Percentiles rank a stretch among this genome's conserved stretches.
Conservation (phyloP, 2,797 vertebrate genomes). For the Pangasius mekongensis region DNA sequence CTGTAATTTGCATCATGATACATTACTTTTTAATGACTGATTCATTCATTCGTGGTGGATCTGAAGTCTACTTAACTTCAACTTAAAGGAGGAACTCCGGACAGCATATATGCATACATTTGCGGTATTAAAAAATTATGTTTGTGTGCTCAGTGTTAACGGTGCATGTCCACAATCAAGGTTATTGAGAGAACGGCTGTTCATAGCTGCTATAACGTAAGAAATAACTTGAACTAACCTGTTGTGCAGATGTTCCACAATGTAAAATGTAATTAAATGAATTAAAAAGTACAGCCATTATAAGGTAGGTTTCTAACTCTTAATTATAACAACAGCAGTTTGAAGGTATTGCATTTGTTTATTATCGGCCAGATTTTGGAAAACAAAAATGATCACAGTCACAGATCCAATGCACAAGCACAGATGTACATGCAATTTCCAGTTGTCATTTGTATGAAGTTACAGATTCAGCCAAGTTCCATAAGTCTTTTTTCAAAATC, state of each 20-base stretch:
- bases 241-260: neutral
- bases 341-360: conserved; percentile 69
- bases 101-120: neutral
- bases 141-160: neutral
- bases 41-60: neutral
- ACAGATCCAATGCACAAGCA: conserved; percentile 68
- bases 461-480: neutral
- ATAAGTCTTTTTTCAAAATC: neutral
- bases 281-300: neutral
- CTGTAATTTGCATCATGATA: neutral
- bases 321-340: neutral
- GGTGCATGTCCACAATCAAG: neutral
- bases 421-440: conserved; percentile 75
- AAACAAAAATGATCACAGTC: conserved; percentile 61
- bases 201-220: neutral
- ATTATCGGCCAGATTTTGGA: conserved; percentile 68
- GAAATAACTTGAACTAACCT: neutral
- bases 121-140: neutral
- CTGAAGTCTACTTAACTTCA: neutral
- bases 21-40: too few species aligned
- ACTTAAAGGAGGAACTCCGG: neutral
- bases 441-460: conserved; percentile 24
- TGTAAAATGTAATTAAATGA: neutral
- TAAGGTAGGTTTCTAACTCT: neutral
- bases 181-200: neutral